Conservation (phyloP, 2,888 invertebrate genomes). For the Panzeria rudis region DNA sequence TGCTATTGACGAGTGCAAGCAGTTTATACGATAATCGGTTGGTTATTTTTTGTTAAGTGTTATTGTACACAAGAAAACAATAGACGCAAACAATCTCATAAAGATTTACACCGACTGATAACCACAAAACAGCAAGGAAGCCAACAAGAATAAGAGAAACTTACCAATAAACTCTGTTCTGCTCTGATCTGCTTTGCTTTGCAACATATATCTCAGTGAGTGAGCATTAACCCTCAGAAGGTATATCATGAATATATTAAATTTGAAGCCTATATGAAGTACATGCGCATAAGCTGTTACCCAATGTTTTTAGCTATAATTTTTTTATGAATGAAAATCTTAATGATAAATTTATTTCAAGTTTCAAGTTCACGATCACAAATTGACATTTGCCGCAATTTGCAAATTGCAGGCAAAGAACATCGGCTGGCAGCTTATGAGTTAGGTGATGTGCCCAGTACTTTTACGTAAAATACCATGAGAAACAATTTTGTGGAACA, state of each 20-base stretch:
- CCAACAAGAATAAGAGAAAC: slow-evolving; percentile 41
- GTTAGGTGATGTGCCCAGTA: too few species aligned
- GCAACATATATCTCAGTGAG: slow-evolving; percentile 31
- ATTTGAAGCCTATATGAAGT: too few species aligned
- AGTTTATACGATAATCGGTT: background rate
- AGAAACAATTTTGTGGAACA: too few species aligned
- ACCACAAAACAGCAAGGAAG: slow-evolving; percentile 69
- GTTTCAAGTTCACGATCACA: too few species aligned
- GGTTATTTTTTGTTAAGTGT: slow-evolving; percentile 42
- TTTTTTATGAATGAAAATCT: too few species aligned
- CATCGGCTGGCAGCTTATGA: too few species aligned
- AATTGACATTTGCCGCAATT: too few species aligned
- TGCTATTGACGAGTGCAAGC: slow-evolving; percentile 6
- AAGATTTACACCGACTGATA: slow-evolving; percentile 71
- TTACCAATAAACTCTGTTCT: background rate
- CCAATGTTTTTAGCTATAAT: too few species aligned
- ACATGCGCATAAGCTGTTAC: too few species aligned
- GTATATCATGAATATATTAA: background rate
- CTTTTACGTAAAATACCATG: too few species aligned
- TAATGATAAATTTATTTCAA: too few species aligned
- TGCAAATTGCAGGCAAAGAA: too few species aligned
- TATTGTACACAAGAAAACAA: slow-evolving; percentile 61
- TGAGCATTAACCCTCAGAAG: slow-evolving; percentile 40
- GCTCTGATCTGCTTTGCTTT: background rate
- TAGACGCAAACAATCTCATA: slow-evolving; percentile 71